These are phyloP conservation scores for Cossypha polioptera DNA, from an alignment of 2,797 vertebrate species.

Conservation along the genomic window DNA sequence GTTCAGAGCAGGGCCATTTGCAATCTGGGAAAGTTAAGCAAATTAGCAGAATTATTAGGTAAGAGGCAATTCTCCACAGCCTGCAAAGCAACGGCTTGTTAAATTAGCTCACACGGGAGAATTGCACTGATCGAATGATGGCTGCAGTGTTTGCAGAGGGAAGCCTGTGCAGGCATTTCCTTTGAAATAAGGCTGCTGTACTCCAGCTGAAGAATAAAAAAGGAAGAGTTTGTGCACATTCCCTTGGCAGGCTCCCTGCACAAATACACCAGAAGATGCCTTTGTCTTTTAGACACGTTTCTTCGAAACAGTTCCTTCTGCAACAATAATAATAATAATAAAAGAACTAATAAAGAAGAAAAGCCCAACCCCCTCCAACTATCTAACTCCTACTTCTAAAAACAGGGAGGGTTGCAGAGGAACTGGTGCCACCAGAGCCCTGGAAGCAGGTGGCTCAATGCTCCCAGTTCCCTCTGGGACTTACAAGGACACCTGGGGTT, in stretches of 20 bases:
- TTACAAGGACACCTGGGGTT: background rate
- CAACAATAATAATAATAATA: background rate
- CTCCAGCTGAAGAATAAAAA: background rate
- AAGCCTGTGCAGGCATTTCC: conserved; percentile 22
- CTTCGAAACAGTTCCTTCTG: background rate
- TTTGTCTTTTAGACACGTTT: background rate
- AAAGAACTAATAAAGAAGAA: background rate
- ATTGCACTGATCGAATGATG: conserved; percentile 5
- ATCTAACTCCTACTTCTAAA: background rate
- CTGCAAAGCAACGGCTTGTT: conserved; percentile 62
- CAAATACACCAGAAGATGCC: background rate
- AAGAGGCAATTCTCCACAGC: conserved; percentile 66
- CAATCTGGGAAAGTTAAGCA: conserved; percentile 66
- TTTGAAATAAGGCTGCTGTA: background rate
- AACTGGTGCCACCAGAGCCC: background rate
- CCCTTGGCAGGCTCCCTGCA: background rate
- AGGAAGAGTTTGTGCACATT: background rate
- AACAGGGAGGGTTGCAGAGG: background rate
- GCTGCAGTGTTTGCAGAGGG: conserved; percentile 38
- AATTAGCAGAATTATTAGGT: conserved; percentile 72
- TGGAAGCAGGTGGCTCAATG: background rate
- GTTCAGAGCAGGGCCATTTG: conserved; percentile 33
- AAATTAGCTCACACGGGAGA: conserved; percentile 63
- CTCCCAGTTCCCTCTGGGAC: background rate
- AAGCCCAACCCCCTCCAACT: background rate